phyloP scores from a whole-genome alignment of 2,113 vertebrate genomes.

The Coryphaenoides rupestris region DNA sequence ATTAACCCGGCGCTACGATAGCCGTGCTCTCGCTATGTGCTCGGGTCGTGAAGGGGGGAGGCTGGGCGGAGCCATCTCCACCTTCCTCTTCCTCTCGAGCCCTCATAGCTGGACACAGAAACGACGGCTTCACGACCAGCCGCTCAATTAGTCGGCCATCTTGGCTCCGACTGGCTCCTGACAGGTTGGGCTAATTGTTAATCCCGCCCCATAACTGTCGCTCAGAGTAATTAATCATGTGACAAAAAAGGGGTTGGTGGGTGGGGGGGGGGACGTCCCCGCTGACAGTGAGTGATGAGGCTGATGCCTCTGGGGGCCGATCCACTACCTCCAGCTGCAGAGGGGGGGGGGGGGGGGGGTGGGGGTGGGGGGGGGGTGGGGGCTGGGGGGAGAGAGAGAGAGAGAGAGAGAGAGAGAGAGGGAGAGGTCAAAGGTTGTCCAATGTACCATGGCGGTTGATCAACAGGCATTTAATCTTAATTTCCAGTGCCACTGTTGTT shows the following conservation, averaged over 20 bases:
- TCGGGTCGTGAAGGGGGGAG: too few species aligned
- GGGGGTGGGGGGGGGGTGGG: too few species aligned
- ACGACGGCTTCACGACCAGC: constrained; percentile 86
- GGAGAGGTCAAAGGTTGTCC: constrained; percentile 68
- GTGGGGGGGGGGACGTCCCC: constrained; percentile 60
- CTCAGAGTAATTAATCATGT: constrained; percentile 95
- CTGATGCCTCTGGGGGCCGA: too few species aligned
- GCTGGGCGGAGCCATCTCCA: constrained; percentile 55
- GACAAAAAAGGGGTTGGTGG: constrained; percentile 72
- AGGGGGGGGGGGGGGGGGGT: too few species aligned
- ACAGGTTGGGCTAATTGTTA: constrained; percentile 93
- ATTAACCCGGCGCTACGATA: constrained; percentile 62
- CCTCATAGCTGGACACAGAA: constrained; percentile 80
- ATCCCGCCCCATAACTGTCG: constrained; percentile 88
- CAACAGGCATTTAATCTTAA: constrained; percentile 79
- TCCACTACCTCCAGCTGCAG: constrained; percentile 44
- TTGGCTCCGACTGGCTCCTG: constrained; percentile 88
- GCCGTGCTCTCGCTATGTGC: too few species aligned
- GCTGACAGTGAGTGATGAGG: constrained; percentile 61
- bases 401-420: too few species aligned
- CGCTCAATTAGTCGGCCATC: constrained; percentile 93
- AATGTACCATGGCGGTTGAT: constrained; percentile 72
- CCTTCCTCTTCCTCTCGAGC: constrained; percentile 38
- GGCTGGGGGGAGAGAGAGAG: too few species aligned
- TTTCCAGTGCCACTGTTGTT: constrained; percentile 65